Evolutionary conservation across 2,888 invertebrate genomes (phyloP), one percentile per base, ranked within the genome.

Genomic region (Chloromyia formosa): DNA sequence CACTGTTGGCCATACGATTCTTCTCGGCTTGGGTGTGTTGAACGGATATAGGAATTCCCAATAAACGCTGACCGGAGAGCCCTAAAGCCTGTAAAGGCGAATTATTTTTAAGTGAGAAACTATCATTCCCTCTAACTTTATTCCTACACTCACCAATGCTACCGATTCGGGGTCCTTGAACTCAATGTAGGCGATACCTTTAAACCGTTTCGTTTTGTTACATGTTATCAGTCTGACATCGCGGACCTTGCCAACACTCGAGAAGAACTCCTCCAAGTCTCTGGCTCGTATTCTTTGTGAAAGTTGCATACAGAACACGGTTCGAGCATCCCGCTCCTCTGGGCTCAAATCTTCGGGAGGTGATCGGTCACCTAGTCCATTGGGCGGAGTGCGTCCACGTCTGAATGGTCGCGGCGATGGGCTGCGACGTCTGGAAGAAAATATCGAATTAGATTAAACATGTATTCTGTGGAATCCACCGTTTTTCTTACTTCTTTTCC

Each of bases 161-260:
- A 99, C 98, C 77, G 97, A 96, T 87, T 98, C 98, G 0, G 97
- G 94, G 87, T 98, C 98, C 85, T 94, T 94, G 84, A 99, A 99
- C 87, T 99, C 99, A 76, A 99, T 96, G 83, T 99, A 99, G n/a
- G 98, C 96, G 81, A 99, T 98, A 61, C 99, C 99, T 87, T 99
- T 99, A 82, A 98, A 98, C 79, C 98, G 88, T 82, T 98, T 91
- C 0, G 99, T 99, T 86, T 98, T 98, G 86, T 98, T 98, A 86
- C 99, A 99, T 74, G 97, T 97, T 75, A 99, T 99, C 80, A 99
- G 91, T 81, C 98, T 90, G 20, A 99, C 99, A 87, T 99, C 99
- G 80, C 97, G 91, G 75, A 97, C 97, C 90, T 97, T 97, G 60
- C 99, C 99, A 76, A 99, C 98, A 77, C 97, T 94, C 35, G 97